Base-by-base conservation (phyloP, 2,797 vertebrate species). In the Lutjanus campechanus region DNA sequence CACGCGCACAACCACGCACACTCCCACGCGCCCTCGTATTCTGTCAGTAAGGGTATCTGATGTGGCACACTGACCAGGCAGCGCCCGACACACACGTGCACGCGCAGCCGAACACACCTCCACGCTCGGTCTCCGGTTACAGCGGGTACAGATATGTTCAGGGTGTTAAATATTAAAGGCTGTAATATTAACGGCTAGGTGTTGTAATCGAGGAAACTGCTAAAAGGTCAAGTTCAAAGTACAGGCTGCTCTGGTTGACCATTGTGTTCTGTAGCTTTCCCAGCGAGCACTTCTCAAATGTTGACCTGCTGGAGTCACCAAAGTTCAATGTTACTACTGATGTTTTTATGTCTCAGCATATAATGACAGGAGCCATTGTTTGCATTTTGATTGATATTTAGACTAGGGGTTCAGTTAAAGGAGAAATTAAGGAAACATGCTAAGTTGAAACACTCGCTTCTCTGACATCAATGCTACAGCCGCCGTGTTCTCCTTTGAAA, bases 111-210 rank as follows among this genome's bases (percentile, higher is more conserved):
- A 49, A 78, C 84, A 85, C 86, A 83, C 80, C 56, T 87, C 77
- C 13, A 46, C 47, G 2, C 44, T 70, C 56, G 12, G 89, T 73
- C 84, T 94, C 91, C 73, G 43, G 78, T 93, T 93, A 88, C 93
- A 82, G 81, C 19, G 8, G 85, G 68, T 69, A 51, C 89, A 79
- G 85, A 84, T 85, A 83, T 53, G 76, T 75, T 66, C 55, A 69
- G 29, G 67, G 43, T 73, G 85, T 93, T 89, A 93, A 93, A 93
- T 94, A 93, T 93, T 94, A 88, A 94, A 73, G 89, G 77, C 82
- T 87, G 91, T 89, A 92, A 88, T 85, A 80, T 85, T 89, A 94
- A 92, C 84, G 43, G 79, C 56, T 15, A 78, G 59, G 84, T 83
- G 88, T 86, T 90, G 88, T 92, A 84, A 86, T 85, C 16, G 53